Base-by-base conservation (phyloP, 92 coral and sea anemone genomes). In the Porites evermanni region DNA sequence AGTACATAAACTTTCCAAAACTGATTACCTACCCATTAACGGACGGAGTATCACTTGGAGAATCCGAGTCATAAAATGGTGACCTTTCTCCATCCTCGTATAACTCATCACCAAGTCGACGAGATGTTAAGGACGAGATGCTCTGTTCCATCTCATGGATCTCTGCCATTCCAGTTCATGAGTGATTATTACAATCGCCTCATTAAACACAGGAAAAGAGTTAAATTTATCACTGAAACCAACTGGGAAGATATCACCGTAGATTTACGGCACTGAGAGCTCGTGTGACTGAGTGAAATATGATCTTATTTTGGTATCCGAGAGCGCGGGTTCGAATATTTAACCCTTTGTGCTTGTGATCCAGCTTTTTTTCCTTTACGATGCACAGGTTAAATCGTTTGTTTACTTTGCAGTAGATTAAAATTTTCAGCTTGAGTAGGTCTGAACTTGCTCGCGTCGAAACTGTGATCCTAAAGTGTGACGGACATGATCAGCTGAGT, bases 31-130 rank as follows among this genome's bases (percentile, higher is more conserved):
- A 92, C 95, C 95, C 82, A 47, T 75, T 86, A 74, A 76, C 80
- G 11, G 91, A 89, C n/a, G 87, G 95, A 54, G 95, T 89, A 68
- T 89, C 93, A 79, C 91, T 77, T 54, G 83, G 93, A 54, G 95
- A 92, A 78, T 92, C 95, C 29, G 95, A 92, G 74, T 92, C 95
- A 70, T 85, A 85, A 21, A 67, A 76, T 26, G 91, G 91, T 29
- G 91, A 83, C 75, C 84, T 83, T 58, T 88, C 84, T 53, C 69
- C 84, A 58, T 77, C 59, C 23, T 64, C 74, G 65, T 29, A 26
- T 64, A 54, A 75, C 53, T 77, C 73, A 53, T 72, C 64, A 29
- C 83, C 64, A 54, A 65, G 72, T 14, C 50, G 79, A 67, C 29
- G 59, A 18, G 83, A 58, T 52, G 53, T 74, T 32, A 38, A 38